These are phyloP conservation scores for Amblyornis subalaris DNA, from an alignment of 2,113 vertebrate genomes.

Conservation along the genomic window DNA sequence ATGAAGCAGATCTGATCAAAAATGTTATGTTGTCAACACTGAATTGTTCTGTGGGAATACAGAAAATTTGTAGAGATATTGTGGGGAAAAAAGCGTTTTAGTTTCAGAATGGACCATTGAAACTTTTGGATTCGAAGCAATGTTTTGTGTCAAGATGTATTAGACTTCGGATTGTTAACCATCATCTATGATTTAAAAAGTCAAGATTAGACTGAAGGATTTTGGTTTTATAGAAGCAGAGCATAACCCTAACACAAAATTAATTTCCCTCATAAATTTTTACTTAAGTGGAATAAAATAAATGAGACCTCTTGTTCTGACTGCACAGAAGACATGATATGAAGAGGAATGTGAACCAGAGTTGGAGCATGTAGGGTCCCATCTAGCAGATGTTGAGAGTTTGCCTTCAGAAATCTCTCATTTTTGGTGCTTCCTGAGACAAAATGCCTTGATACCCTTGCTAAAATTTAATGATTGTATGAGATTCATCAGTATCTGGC, in stretches of 20 bases:
- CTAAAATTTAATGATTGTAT: background rate
- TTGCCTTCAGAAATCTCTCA: background rate
- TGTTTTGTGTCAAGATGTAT: conserved; percentile 43
- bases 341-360: background rate
- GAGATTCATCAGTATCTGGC: background rate
- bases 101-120: conserved; percentile 1
- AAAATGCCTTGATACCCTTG: background rate
- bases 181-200: conserved; percentile 26
- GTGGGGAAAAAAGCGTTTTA: background rate
- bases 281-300: conserved; percentile 27
- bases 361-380: background rate
- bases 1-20: background rate
- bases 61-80: background rate
- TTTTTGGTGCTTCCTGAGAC: background rate
- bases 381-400: background rate
- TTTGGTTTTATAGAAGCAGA: conserved; percentile 12
- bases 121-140: conserved; percentile 4
- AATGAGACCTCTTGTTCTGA: background rate
- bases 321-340: background rate
- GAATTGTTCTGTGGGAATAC: background rate
- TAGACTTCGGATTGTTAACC: conserved; percentile 34
- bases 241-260: conserved; percentile 12
- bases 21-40: background rate
- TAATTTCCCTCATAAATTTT: conserved; percentile 35
- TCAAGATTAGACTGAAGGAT: background rate